These are phyloP conservation scores for Trachelipus rathkii DNA, from an alignment of 1,140 invertebrate genomes.

Conservation along the genomic window DNA sequence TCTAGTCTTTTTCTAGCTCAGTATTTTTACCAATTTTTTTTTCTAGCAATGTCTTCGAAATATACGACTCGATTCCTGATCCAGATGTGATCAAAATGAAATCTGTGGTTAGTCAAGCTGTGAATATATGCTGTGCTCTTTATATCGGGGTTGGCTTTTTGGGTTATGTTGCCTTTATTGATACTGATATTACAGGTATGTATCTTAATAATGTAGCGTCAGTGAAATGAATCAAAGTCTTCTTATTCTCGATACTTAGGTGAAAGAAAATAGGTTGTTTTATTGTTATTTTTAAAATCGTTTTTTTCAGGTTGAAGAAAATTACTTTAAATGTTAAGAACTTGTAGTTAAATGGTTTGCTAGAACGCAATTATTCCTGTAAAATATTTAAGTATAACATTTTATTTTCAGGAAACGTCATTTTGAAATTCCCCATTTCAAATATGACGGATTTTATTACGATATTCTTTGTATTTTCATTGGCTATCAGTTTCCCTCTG, in stretches of 20 bases:
- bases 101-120: constrained; percentile 74
- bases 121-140: constrained; percentile 85
- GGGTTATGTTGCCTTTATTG: constrained; percentile 88
- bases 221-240: no score
- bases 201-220: background rate
- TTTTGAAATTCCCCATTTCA: constrained; percentile 76
- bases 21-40: constrained; percentile 29
- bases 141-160: constrained; percentile 79
- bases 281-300: no score
- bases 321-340: no score
- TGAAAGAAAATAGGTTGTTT: no score
- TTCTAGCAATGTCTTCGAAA: constrained; percentile 85
- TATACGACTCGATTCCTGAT: constrained; percentile 85
- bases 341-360: no score
- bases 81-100: constrained; percentile 85
- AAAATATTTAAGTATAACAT: no score
- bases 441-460: constrained; percentile 80
- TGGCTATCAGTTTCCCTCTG: constrained; percentile 92
- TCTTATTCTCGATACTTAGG: no score
- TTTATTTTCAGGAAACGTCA: constrained; percentile 68
- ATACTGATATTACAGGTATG: constrained; percentile 66
- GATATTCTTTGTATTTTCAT: constrained; percentile 87
- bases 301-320: no score
- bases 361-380: no score
- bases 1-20: background rate